Conservation (phyloP, 2,113 vertebrate species). For the Siniperca knerii region DNA sequence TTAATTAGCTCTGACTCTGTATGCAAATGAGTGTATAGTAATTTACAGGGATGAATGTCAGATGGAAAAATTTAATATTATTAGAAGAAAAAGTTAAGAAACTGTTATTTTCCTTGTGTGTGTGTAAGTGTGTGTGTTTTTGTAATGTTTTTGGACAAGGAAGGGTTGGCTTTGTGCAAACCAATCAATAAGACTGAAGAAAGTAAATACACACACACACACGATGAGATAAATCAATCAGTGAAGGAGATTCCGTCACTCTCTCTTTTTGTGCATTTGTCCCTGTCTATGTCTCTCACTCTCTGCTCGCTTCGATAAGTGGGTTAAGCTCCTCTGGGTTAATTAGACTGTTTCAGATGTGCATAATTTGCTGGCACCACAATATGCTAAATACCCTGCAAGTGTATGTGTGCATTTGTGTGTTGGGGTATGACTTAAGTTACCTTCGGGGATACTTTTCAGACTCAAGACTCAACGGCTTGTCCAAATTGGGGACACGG, state of each 20-base stretch:
- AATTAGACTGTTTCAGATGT: conserved; percentile 87
- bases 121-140: conserved; percentile 21
- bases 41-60: conserved; percentile 11
- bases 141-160: conserved; percentile 17
- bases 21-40: conserved; percentile 17
- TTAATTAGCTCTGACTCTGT: conserved; percentile 17
- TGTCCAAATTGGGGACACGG: too few relatives aligned
- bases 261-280: conserved; percentile 63
- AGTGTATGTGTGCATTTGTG: background rate
- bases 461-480: too few relatives aligned
- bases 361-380: conserved; percentile 83
- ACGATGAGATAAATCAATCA: conserved; percentile 61
- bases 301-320: conserved; percentile 84
- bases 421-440: too few relatives aligned
- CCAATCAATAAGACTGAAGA: conserved; percentile 38
- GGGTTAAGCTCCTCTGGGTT: conserved; percentile 84
- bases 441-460: too few relatives aligned
- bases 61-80: background rate
- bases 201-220: conserved; percentile 31
- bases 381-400: conserved; percentile 78
- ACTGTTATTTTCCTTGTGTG: background rate
- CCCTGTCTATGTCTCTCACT: conserved; percentile 66
- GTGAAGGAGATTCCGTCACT: conserved; percentile 45
- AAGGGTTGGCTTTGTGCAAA: conserved; percentile 22
- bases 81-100: background rate